These are phyloP conservation scores for Gryllus longicercus DNA, from an alignment of 2,888 invertebrate species.

Conservation along the genomic window DNA sequence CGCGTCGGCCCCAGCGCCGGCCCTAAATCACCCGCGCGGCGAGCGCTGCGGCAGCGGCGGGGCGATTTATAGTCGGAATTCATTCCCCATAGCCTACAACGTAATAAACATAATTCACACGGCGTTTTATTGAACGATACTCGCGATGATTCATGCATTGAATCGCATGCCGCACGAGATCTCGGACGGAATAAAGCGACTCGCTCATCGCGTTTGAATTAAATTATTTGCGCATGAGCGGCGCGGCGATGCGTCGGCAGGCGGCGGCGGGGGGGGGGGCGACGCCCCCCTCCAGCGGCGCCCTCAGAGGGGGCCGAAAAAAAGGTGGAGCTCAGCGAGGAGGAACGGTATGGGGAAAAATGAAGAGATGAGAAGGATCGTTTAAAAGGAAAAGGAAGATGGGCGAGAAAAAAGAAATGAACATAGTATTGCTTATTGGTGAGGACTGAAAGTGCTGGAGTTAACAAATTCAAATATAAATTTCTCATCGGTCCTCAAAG, in stretches of 20 bases:
- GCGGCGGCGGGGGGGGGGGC: neutral
- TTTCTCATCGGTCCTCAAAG: too few species aligned
- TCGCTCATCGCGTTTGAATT: neutral
- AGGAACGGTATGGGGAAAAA: too few species aligned
- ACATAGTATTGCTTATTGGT: too few species aligned
- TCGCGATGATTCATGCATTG: neutral
- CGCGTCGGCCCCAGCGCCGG: neutral
- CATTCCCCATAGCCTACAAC: constrained; percentile 9
- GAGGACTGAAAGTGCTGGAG: too few species aligned
- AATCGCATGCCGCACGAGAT: constrained; percentile 8
- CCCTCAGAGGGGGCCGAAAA: too few species aligned
- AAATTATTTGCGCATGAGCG: neutral
- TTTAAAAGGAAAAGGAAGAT: too few species aligned
- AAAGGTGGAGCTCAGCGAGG: too few species aligned
- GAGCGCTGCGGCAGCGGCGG: neutral
- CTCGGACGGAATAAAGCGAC: neutral
- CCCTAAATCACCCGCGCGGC: neutral
- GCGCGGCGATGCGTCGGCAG: neutral
- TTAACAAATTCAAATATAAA: too few species aligned
- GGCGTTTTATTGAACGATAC: constrained; percentile 8
- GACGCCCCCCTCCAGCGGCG: too few species aligned
- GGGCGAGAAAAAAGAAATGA: too few species aligned
- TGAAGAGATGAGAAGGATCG: too few species aligned
- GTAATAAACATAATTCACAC: constrained; percentile 9
- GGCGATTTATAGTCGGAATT: neutral